phyloP scores from a whole-genome alignment of 1,140 invertebrate species.

The Pseudomyrmex gracilis region DNA sequence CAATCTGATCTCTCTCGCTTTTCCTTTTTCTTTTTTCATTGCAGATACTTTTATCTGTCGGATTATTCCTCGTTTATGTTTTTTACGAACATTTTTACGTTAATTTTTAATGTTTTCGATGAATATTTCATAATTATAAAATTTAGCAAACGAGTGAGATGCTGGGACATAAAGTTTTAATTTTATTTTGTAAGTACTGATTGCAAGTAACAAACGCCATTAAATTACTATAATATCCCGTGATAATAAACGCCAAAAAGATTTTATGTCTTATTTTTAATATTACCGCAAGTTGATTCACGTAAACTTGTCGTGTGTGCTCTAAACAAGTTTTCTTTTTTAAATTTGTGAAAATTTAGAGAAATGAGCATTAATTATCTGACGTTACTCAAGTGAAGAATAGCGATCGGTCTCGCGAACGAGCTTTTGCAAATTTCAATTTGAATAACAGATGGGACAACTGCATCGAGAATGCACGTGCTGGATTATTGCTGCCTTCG shows the following conservation, averaged over 20 bases:
- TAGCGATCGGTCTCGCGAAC: too few relatives aligned
- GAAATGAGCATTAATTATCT: too few relatives aligned
- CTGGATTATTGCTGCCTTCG: conserved; percentile 40
- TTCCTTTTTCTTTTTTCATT: conserved; percentile 22
- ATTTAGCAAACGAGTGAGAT: too few relatives aligned
- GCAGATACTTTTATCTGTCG: conserved; percentile 29
- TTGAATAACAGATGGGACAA: conserved; percentile 51
- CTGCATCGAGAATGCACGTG: background rate
- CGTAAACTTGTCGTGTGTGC: too few relatives aligned
- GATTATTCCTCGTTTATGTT: conserved; percentile 2
- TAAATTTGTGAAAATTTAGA: too few relatives aligned
- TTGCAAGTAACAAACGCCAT: conserved; percentile 1
- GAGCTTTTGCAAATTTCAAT: conserved; percentile 35
- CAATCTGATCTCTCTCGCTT: conserved; percentile 24
- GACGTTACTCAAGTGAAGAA: too few relatives aligned
- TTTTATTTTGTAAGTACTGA: background rate
- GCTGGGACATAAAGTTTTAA: conserved; percentile 29
- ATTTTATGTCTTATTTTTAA: conserved; percentile 24
- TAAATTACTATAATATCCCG: conserved; percentile 35
- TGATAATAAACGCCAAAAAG: background rate
- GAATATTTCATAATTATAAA: too few relatives aligned
- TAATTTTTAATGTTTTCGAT: conserved; percentile 33
- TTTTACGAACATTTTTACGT: conserved; percentile 37
- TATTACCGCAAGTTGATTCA: background rate
- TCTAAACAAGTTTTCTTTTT: too few relatives aligned